Evolutionary conservation across 2,113 vertebrate genomes (phyloP), one percentile per base, ranked within the genome.

Genomic region (Ctenomys sociabilis): DNA sequence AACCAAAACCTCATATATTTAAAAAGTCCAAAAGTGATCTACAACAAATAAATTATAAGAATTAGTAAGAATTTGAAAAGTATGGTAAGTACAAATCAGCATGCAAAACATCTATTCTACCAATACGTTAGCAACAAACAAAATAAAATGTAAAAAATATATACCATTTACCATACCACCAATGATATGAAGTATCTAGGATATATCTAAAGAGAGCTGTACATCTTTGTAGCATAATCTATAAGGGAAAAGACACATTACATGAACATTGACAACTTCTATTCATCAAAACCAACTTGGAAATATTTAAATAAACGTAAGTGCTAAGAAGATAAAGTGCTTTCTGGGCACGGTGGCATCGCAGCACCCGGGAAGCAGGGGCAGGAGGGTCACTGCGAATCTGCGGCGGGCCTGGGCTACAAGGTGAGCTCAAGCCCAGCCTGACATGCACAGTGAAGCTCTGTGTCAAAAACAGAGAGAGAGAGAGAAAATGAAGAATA

Each of bases 151-250:
- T 81, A 61, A 84, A 92, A 91, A 84, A 59, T 32, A 59, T 7
- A 24, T 24, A 43, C 14, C 75, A 73, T 82, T 43, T 92, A 78
- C 14, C 63, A 64, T 2, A 54, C 5, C 8, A 70, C 72, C 52
- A 40, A n/a, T 83, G 35, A 32, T 85, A 77, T 54, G 17, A 85
- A 95, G 5, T 64, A 40, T 14, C 10, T 54, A 80, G 35, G 28
- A 80, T 5, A 93, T 84, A 95, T 24, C 84, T 82, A 95, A 95
- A 88, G 80, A 88, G 37, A 90, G 45, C n/a, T 77, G 4, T 37
- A 84, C 49, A 37, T 64, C 54, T 93, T 49, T 73, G 4, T 40
- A 43, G 11, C 10, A 78, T 52, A 35, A 61, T 57, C 28, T 72
- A 7, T 78, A 90, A 85, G 10, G 17, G 52, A 37, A 68, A 88